Evolutionary conservation across 2,797 vertebrate genomes (phyloP), one percentile per base, ranked within the genome.

Genomic region (Nasua narica): DNA sequence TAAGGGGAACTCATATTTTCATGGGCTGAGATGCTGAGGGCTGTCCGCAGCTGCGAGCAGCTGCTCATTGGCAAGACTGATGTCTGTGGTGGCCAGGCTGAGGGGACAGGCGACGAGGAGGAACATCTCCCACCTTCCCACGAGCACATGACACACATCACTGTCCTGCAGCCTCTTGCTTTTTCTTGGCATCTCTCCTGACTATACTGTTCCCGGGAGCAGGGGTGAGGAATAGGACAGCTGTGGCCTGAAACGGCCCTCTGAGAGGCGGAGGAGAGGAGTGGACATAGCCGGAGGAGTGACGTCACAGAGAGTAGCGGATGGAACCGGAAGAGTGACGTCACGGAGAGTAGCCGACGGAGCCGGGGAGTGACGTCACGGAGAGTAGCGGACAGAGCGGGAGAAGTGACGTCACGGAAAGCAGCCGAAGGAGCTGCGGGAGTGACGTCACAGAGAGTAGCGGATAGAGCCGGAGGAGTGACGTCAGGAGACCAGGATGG

Each of bases 41-140:
- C 72, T 82, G 85, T 90, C 60, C 46, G 65, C 95, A 97, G 96
- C 95, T 97, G 96, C 21, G 40, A 72, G 50, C 50, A 94, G 81
- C 84, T 97, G 96, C 77, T 95, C 48, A 15, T 1, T 72, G 86
- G 69, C n/a, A 72, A 89, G 95, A 91, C n/a, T 50, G 69, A 62
- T 78, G 92, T 72, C 67, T 27, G 48, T 23, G 11, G 87, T 27
- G 76, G 84, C 69, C 84, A 74, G 13, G 74, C 77, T 48, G 52
- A 70, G 72, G 52, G 72, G 62, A 29, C 1, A 11, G 46, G 65
- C 48, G 19, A 14, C n/a, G n/a, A 50, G 19, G n/a, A 77, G 27
- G 50, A 65, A 9, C 25, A 32, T 1, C 0, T n/a, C 25, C 94
- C 58, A 19, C 29, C 70, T 85, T 81, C 62, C 87, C 67, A 65